Conservation (phyloP, 2,797 vertebrate species). For the Sphenopsis melanotis region DNA sequence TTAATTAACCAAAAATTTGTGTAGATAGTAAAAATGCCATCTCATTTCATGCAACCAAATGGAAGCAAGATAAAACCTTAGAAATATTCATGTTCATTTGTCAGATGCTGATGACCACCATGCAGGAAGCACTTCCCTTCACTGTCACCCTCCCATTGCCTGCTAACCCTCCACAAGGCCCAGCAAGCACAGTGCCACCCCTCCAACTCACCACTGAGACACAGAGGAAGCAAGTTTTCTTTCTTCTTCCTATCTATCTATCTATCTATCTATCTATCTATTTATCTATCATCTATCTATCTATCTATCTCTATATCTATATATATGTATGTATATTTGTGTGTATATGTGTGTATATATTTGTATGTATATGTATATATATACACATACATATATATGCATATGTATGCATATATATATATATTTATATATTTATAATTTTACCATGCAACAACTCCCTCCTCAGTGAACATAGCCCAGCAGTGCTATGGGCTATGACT, state of each 20-base stretch:
- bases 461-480: too few relatives aligned
- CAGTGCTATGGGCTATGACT: too few relatives aligned
- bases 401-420: background rate
- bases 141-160: rapidly evolving
- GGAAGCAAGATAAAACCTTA: background rate
- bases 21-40: background rate
- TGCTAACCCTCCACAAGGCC: background rate
- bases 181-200: background rate
- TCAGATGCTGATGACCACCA: background rate
- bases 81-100: background rate
- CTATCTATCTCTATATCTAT: background rate
- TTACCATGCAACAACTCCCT: too few relatives aligned
- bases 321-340: too few relatives aligned
- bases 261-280: too few relatives aligned
- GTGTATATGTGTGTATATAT: rapidly evolving
- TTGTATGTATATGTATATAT: too few relatives aligned
- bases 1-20: background rate
- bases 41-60: background rate
- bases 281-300: too few relatives aligned
- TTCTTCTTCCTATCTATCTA: background rate
- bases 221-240: background rate
- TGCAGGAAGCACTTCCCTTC: background rate
- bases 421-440: too few relatives aligned
- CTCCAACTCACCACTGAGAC: background rate
- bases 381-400: too few relatives aligned